Evolutionary conservation across 2,888 invertebrate genomes (phyloP), one percentile per base, ranked within the genome.

Genomic region (Leucoptera coffeella): DNA sequence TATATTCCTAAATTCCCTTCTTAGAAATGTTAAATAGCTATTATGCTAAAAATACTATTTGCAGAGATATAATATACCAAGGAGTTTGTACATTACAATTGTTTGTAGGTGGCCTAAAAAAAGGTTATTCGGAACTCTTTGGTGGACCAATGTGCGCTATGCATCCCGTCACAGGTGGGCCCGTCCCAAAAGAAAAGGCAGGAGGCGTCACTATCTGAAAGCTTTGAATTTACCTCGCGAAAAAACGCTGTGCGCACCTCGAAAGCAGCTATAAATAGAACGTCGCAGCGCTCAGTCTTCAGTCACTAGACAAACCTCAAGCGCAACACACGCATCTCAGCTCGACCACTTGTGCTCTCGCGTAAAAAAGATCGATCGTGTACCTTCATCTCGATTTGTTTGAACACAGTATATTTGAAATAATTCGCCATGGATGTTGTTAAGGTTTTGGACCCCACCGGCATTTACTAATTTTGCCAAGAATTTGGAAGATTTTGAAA

Each of bases 361-460:
- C 65, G 65, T 59, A 61, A 64, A 58, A 50, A 62, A 65, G 50
- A 64, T 65, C 65, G 65, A 62, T 52, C 43, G n/a, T n/a, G n/a
- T n/a, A n/a, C n/a, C n/a, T n/a, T n/a, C n/a, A n/a, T n/a, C n/a
- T n/a, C n/a, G n/a, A n/a, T n/a, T n/a, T n/a, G n/a, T n/a, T n/a
- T n/a, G n/a, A n/a, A n/a, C n/a, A n/a, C n/a, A n/a, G n/a, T n/a
- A n/a, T n/a, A n/a, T n/a, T n/a, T n/a, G n/a, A n/a, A n/a, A 38
- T 40, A 42, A 47, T 37, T 43, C 47, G 49, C 35, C 38, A 67
- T 67, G 67, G 61, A 55, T 38, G 51, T n/a, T n/a, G n/a, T 59
- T 51, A 62, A 64, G 40, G 56, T 61, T 52, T 47, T 69, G 48
- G 69, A 69, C 39, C 69, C 69, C 30, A 69, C 69, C 37, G 67